Conservation (phyloP, 2,888 invertebrate genomes). For the Agrotis clavis region DNA sequence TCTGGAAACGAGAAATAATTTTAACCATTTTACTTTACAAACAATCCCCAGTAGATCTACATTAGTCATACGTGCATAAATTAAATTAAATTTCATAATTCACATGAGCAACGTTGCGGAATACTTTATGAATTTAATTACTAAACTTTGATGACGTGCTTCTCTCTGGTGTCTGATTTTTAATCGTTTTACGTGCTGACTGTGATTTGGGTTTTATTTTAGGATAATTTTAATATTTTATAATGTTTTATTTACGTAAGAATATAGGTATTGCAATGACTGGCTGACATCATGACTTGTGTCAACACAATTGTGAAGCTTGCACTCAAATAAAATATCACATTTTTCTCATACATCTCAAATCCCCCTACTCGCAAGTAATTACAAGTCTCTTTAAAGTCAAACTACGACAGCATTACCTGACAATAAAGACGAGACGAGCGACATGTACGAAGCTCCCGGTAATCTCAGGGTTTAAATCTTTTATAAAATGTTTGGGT, state of each 20-base stretch:
- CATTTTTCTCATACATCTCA: background rate
- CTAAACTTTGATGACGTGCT: constrained; percentile 60
- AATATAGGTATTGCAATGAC: too few species aligned
- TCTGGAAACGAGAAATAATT: constrained; percentile 38
- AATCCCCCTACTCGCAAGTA: constrained; percentile 15
- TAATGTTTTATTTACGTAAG: background rate
- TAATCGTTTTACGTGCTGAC: constrained; percentile 52
- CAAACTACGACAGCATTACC: constrained; percentile 30
- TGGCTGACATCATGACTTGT: background rate
- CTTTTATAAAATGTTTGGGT: constrained; percentile 63
- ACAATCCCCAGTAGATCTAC: constrained; percentile 50
- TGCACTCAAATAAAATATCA: background rate
- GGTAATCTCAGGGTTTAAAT: constrained; percentile 58
- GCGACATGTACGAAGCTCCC: constrained; percentile 33
- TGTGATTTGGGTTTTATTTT: constrained; percentile 32
- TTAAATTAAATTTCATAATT: constrained; percentile 63
- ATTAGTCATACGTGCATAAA: constrained; percentile 60
- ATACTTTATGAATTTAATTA: constrained; percentile 66
- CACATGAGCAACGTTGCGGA: constrained; percentile 58
- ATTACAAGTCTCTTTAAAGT: constrained; percentile 42
- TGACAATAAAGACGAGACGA: constrained; percentile 38
- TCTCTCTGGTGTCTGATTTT: constrained; percentile 57
- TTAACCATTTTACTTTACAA: constrained; percentile 33
- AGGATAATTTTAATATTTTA: constrained; percentile 2
- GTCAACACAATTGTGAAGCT: background rate